Evolutionary conservation across 2,113 vertebrate species (phyloP).

Genomic region (Lagopus muta): DNA sequence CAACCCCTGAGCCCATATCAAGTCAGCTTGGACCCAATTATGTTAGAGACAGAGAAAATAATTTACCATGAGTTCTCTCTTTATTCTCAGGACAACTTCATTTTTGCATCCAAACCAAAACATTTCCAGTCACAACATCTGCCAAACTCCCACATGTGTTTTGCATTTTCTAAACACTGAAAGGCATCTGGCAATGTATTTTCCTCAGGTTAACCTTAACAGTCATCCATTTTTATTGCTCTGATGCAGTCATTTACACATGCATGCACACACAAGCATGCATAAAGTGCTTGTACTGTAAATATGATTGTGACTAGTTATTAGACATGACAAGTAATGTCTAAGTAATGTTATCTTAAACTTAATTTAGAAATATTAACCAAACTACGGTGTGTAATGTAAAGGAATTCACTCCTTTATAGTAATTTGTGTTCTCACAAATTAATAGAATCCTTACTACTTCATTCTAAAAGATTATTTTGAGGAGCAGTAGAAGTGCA

Average conservation of each 20-base stretch:
- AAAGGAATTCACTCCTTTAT: not conserved
- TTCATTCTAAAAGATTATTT: not conserved
- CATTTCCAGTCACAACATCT: not conserved
- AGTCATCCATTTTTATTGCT: not conserved
- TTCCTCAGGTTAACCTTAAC: not conserved
- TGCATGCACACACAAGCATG: not conserved
- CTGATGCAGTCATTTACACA: not conserved
- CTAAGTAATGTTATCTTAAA: not conserved
- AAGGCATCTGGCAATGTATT: not conserved
- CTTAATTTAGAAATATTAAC: not conserved
- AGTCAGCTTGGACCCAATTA: not conserved
- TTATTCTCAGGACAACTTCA: not conserved
- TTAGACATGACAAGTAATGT: not conserved
- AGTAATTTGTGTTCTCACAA: not conserved
- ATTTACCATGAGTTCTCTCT: not conserved
- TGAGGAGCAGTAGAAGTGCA: not conserved
- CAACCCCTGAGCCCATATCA: not conserved
- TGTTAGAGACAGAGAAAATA: not conserved
- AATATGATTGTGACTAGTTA: not conserved
- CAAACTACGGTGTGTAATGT: not conserved
- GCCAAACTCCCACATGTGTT: not conserved
- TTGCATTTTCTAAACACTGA: not conserved
- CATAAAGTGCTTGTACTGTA: not conserved
- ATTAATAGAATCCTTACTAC: not conserved
- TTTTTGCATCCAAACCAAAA: not conserved